Evolutionary conservation across 1,140 invertebrate species (phyloP).

Genomic region (Venustaconcha ellipsiformis): DNA sequence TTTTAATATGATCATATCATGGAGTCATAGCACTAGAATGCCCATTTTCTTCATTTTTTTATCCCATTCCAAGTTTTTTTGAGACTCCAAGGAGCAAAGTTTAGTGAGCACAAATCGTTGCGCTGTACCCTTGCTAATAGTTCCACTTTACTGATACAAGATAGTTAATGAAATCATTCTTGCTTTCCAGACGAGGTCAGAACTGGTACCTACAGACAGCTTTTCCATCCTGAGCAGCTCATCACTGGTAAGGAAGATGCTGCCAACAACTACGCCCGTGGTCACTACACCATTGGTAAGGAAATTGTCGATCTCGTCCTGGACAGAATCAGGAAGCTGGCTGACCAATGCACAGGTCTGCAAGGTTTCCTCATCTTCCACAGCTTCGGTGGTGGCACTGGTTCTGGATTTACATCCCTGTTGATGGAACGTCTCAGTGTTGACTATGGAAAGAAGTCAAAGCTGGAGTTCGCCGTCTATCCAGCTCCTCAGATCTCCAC

Average conservation of each 20-base stretch:
- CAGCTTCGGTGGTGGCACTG: conserved; percentile 63
- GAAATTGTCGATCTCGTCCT: conserved; percentile 67
- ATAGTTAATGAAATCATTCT: conserved; percentile 62
- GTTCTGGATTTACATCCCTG: conserved; percentile 73
- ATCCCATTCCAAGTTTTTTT: too few species aligned
- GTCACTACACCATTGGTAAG: conserved; percentile 69
- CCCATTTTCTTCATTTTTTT: too few species aligned
- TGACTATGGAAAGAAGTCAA: conserved; percentile 84
- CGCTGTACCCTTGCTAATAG: too few species aligned
- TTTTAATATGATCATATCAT: too few species aligned
- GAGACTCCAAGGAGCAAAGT: too few species aligned
- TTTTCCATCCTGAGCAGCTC: conserved; percentile 87
- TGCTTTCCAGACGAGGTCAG: conserved; percentile 67
- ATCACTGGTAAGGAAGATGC: conserved; percentile 86
- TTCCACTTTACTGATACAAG: too few species aligned
- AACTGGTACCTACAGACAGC: too few species aligned
- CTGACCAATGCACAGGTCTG: conserved; percentile 55
- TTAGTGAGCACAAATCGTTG: too few species aligned
- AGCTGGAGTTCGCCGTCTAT: conserved; percentile 85
- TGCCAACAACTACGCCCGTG: conserved; percentile 73
- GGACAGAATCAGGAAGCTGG: conserved; percentile 59
- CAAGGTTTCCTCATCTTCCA: conserved; percentile 72
- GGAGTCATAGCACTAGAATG: too few species aligned
- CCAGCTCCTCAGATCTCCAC: conserved; percentile 44
- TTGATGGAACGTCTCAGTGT: conserved; percentile 67